Evolutionary conservation across 2,888 invertebrate species (phyloP), one percentile per base, ranked within the genome.

Genomic region (Drosophila histrio): DNA sequence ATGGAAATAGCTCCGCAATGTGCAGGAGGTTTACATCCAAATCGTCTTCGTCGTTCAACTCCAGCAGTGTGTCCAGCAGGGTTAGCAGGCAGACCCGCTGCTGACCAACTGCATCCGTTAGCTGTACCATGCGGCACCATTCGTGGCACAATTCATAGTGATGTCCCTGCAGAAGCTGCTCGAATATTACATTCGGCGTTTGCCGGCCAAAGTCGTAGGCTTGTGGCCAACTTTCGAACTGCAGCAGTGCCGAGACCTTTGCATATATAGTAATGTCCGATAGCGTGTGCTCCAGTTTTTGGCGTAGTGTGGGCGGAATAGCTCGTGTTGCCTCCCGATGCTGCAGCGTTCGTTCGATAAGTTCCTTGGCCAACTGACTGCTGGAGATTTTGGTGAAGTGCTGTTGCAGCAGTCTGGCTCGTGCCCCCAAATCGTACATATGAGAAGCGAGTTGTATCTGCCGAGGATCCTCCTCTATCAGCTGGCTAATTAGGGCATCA

Each of bases 221-320:
- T 39, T 92, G 91, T 52, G 93, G 93, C 95, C 95, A 95, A 46
- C 93, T 93, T 57, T 92, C 92, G 3, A 92, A 91, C 4, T 93
- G 92, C 87, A 94, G 92, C 64, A 94, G 92, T 9, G 92, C 87
- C 1, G 93, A 92, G 41, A 95, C 94, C 93, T 94, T 87, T 61
- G 94, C 93, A 86, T 95, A 95, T 1, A 95, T 91, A 44, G 93
- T 93, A 77, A 95, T 94, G 81, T 94, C 93, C n/a, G 93, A 90
- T 67, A 94, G 92, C 92, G 94, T 94, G 44, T 92, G 91, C 17
- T 93, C 92, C 75, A 95, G 92, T 46, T 92, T 88, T 1, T 70
- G 56, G 17, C 90, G 84, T 22, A 91, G 43, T 7, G 70, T 53
- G 0, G 61, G 39, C 6, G 91, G 91, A 90, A 89, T 92, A 0